phyloP scores from a whole-genome alignment of 2,113 vertebrate species.

The Chloroceryle aenea region DNA sequence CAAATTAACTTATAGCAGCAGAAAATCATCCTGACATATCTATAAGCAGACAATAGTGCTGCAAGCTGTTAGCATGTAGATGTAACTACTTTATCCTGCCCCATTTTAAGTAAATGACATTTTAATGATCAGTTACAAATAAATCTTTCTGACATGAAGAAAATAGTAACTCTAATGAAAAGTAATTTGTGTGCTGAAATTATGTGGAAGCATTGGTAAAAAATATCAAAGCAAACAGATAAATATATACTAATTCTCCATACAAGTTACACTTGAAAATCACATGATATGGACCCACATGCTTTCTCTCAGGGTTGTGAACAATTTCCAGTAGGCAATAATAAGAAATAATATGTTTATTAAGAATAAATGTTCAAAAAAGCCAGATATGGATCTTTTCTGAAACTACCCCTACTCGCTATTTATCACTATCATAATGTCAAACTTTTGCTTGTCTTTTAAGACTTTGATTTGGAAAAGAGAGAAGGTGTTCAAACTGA shows the following conservation, averaged over 20 bases:
- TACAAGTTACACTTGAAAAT: neutral
- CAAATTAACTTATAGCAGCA: neutral
- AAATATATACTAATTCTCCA: neutral
- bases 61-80: neutral
- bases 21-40: neutral
- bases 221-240: neutral
- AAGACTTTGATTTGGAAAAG: neutral
- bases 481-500: neutral
- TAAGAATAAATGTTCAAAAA: neutral
- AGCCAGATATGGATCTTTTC: neutral
- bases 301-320: neutral
- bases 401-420: neutral
- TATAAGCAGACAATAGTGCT: neutral
- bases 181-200: neutral
- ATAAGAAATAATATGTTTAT: neutral
- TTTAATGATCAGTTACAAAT: neutral
- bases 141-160: neutral
- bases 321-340: neutral
- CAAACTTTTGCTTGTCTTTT: neutral
- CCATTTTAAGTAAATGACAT: neutral
- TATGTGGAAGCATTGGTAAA: neutral
- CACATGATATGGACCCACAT: fast-evolving
- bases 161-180: neutral
- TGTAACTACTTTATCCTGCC: neutral
- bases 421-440: neutral